These are phyloP conservation scores for Coluber constrictor DNA, from an alignment of 2,797 vertebrate species.

Conservation along the genomic window DNA sequence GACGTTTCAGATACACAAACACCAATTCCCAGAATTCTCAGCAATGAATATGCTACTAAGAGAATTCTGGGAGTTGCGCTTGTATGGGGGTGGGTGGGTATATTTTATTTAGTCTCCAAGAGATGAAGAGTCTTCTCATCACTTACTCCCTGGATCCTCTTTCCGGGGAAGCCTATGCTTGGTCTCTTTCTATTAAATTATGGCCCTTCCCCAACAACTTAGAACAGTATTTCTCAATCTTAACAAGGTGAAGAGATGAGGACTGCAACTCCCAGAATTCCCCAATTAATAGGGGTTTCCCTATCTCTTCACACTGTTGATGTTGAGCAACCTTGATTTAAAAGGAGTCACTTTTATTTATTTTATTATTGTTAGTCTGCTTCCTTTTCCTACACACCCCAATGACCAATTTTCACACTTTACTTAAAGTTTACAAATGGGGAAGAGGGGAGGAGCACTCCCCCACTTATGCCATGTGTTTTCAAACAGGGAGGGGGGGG, in stretches of 20 bases:
- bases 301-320: background rate
- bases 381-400: background rate
- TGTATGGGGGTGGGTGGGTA: background rate
- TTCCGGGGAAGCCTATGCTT: background rate
- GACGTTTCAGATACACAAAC: background rate
- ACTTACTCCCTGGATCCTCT: background rate
- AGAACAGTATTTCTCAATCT: background rate
- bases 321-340: background rate
- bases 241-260: background rate
- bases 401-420: constrained; percentile 9
- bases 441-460: constrained; percentile 39
- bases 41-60: background rate
- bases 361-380: background rate
- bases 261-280: background rate
- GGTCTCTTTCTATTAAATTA: background rate
- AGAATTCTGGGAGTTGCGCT: background rate
- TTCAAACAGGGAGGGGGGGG: background rate
- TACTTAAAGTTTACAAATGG: constrained; percentile 42
- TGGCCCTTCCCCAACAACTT: background rate
- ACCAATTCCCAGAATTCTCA: background rate
- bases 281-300: background rate
- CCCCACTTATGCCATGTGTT: constrained; percentile 48
- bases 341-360: background rate
- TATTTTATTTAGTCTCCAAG: background rate
- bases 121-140: background rate